phyloP scores from a whole-genome alignment of 2,113 vertebrate species.

The Struthidea cinerea region DNA sequence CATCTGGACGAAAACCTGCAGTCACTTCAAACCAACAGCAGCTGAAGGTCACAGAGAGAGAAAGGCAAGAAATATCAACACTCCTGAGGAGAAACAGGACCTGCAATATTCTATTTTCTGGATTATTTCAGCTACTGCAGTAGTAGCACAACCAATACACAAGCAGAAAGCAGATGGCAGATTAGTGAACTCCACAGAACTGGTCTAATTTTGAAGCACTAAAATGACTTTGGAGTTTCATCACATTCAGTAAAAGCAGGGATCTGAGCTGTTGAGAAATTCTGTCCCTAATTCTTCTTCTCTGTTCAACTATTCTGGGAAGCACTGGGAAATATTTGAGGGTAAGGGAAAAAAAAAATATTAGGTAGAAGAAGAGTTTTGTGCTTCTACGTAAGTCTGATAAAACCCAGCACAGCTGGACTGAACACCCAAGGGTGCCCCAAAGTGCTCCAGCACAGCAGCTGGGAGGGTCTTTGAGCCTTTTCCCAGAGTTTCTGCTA shows the following conservation, averaged over 20 bases:
- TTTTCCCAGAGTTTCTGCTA: not conserved
- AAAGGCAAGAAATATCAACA: not conserved
- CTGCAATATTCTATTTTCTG: not conserved
- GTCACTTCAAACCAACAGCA: not conserved
- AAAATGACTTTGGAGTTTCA: not conserved
- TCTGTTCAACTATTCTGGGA: not conserved
- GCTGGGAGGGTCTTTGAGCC: not conserved
- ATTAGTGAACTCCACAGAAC: not conserved
- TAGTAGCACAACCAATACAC: not conserved
- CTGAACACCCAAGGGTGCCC: not conserved
- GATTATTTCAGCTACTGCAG: not conserved
- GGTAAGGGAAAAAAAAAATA: not conserved
- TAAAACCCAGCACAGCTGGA: not conserved
- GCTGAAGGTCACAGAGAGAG: not conserved
- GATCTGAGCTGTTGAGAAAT: not conserved
- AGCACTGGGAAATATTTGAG: not conserved
- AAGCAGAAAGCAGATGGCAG: not conserved
- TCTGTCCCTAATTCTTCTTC: not conserved
- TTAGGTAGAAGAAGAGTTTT: not conserved
- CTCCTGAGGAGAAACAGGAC: not conserved
- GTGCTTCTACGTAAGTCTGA: not conserved
- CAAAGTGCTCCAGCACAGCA: not conserved
- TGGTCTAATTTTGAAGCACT: not conserved
- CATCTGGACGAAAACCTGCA: not conserved
- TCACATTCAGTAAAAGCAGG: not conserved